Base-by-base conservation (phyloP, 2,888 invertebrate genomes). In the Cheilosia soror region DNA sequence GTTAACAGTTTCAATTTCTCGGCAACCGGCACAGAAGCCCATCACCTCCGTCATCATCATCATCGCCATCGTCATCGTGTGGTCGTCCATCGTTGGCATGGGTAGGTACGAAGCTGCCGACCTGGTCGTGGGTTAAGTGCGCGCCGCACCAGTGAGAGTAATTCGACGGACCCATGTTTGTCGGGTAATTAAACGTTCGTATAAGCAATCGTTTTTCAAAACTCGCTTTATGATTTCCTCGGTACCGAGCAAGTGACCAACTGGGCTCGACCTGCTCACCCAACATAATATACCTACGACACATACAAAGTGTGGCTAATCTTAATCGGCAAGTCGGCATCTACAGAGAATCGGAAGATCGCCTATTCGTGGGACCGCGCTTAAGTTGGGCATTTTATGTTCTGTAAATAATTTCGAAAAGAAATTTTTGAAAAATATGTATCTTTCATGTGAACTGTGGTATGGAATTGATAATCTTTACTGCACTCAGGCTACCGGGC, bases 1-100 rank as follows among this genome's bases (percentile, higher is more conserved):
- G 76, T 85, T 85, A 81, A 85, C 81, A 85, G 76, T 85, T 81
- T 85, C 72, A 85, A 80, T 80, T 85, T 72, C 85, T 72, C 71
- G 51, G 55, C 72, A 42, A 81, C 76, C 69, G 72, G 77, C 81
- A 85, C 85, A 81, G 85, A 81, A 85, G 85, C 85, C 81, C 85
- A 72, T 85, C 71, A 66, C 49, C 71, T 71, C 42, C 71, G 55
- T 79, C 78, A 78, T 68, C 78, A 57, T 68, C 20, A 31, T 72
- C 78, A 63, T 73, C 31, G 31, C 69, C 68, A 58, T 78, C 72
- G 72, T 72, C 78, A 65, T 69, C 25, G 42, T 25, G 60, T 44
- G 49, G 53, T 44, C 55, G 53, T 44, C 55, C 40, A 60, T 79
- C 73, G 73, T 11, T 37, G 37, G 37, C 37, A 11, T 73, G 51